A percentile compares a stretch with the other conserved stretches of the same genome.
phyloP scores from a whole-genome alignment of 2,113 vertebrate species.

The Ictalurus furcatus region DNA sequence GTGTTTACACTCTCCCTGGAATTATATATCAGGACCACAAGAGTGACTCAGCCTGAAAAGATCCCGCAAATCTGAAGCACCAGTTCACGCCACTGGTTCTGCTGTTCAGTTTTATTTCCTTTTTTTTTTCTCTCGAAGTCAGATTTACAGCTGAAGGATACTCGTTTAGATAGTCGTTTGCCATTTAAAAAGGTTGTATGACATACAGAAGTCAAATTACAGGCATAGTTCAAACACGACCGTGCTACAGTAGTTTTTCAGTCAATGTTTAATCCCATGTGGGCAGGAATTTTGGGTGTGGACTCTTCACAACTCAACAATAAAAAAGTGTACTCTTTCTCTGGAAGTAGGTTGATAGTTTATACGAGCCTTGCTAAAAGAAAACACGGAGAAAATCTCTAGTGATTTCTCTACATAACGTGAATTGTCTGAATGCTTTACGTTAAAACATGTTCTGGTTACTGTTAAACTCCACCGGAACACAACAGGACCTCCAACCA shows the following conservation, averaged over 20 bases:
- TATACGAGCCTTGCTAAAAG: background rate
- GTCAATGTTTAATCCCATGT: background rate
- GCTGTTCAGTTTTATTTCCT: too few species aligned
- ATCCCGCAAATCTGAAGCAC: background rate
- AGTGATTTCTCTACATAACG: background rate
- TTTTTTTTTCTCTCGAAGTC: too few species aligned
- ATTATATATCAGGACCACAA: slow-evolving; percentile 26
- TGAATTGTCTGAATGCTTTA: background rate
- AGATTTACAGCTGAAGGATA: background rate
- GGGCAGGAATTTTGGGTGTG: slow-evolving; percentile 1
- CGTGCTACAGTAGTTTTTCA: background rate
- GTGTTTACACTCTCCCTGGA: slow-evolving; percentile 28
- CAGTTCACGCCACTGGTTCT: background rate
- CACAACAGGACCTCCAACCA: too few species aligned
- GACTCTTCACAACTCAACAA: background rate
- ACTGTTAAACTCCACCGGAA: background rate
- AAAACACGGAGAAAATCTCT: background rate
- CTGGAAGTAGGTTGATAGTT: slow-evolving; percentile 4
- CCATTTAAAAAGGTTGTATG: background rate
- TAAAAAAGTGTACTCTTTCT: background rate
- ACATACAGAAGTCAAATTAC: background rate
- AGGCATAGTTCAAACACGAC: background rate
- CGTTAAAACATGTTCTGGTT: background rate
- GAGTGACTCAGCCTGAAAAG: slow-evolving; percentile 26
- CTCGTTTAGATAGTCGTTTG: background rate